Conservation (phyloP, 2,113 vertebrate genomes). For the Malaclemys terrapin region DNA sequence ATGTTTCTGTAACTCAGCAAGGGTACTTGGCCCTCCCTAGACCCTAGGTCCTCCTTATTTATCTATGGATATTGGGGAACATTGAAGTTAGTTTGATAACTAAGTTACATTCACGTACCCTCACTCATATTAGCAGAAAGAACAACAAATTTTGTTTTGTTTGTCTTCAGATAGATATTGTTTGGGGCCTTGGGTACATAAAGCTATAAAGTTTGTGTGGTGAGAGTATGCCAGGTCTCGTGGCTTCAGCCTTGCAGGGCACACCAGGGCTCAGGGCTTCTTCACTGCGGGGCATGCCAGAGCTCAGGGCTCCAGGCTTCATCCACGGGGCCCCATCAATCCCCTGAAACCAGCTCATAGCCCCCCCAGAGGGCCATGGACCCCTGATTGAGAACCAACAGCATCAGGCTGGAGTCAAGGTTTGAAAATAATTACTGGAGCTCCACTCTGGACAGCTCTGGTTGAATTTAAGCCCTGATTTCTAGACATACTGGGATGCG, state of each 20-base stretch:
- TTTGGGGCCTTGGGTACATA: background rate
- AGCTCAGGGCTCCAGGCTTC: background rate
- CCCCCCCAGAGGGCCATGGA: background rate
- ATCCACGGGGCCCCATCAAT: background rate
- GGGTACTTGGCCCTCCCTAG: background rate
- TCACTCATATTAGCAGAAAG: background rate
- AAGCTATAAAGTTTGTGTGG: background rate
- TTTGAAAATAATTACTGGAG: background rate
- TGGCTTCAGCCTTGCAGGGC: too few species aligned
- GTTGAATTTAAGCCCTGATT: background rate
- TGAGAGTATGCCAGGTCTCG: too few species aligned
- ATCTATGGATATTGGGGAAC: background rate
- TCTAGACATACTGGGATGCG: background rate
- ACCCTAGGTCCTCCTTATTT: background rate
- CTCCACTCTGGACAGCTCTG: background rate
- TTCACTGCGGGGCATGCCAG: too few species aligned
- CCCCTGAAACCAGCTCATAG: background rate
- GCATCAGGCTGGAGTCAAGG: background rate
- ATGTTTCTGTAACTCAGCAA: background rate
- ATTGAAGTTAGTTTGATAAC: background rate
- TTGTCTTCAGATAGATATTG: background rate
- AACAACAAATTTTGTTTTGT: background rate
- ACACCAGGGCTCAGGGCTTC: too few species aligned
- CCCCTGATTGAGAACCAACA: background rate
- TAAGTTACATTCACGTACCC: background rate